Conservation (phyloP, 2,113 vertebrate species). For the Ranitomeya variabilis region DNA sequence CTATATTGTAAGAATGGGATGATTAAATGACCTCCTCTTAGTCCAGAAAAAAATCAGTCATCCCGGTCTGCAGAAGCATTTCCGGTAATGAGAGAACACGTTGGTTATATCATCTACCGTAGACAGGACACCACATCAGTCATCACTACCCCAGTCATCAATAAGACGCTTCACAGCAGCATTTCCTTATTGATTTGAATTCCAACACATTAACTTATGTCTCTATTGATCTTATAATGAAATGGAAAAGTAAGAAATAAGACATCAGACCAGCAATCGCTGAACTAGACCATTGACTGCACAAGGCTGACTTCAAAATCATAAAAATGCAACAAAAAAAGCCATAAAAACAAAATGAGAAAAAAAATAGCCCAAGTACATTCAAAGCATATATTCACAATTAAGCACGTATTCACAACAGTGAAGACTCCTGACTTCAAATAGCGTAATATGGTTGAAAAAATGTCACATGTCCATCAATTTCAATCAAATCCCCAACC, state of each 20-base stretch:
- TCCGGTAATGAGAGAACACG: background rate
- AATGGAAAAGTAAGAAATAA: background rate
- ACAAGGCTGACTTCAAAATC: background rate
- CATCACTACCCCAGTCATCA: background rate
- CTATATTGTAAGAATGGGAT: too few species aligned
- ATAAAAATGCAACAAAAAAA: background rate
- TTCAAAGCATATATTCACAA: too few species aligned
- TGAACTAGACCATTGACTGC: background rate
- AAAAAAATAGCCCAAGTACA: background rate
- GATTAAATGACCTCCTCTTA: background rate
- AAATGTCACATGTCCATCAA: too few species aligned
- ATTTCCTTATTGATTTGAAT: background rate
- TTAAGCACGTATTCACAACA: background rate
- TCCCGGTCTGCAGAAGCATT: background rate
- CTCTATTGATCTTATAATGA: background rate
- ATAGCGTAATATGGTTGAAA: background rate
- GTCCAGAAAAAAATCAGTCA: background rate
- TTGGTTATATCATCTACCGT: background rate
- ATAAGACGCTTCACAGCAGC: background rate
- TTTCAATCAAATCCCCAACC: background rate
- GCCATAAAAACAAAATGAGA: background rate
- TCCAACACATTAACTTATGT: background rate
- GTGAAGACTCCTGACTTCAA: background rate
- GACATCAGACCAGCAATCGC: background rate
- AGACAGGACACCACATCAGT: background rate